Evolutionary conservation across 2,113 vertebrate genomes (phyloP).

Genomic region (Dipodomys spectabilis): DNA sequence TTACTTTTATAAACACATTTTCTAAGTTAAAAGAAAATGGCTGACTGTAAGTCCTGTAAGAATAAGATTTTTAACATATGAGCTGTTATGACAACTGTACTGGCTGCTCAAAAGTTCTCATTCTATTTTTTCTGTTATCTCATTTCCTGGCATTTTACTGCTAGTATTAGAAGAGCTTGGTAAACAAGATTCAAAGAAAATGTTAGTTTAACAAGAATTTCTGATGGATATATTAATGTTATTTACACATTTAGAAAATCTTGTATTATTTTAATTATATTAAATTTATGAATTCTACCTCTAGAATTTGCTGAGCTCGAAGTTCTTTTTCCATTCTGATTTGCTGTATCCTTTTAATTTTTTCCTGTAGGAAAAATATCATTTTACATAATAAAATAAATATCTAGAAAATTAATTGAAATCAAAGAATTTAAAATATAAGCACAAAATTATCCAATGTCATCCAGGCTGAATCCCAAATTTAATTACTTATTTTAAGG

Average conservation of each 20-base stretch:
- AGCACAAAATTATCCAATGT: constrained; percentile 1
- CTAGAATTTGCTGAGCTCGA: constrained; percentile 97
- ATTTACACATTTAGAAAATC: background rate
- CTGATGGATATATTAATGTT: constrained; percentile 46
- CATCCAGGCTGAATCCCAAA: background rate
- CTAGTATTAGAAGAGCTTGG: background rate
- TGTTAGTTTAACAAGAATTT: constrained; percentile 76
- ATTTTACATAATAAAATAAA: constrained; percentile 59
- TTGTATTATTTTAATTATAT: constrained; percentile 41
- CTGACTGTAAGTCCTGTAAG: background rate
- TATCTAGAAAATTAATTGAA: constrained; percentile 36
- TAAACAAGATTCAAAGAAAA: constrained; percentile 8
- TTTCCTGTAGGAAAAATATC: constrained; percentile 90
- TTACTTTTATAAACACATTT: constrained; percentile 18
- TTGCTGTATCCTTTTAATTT: constrained; percentile 97
- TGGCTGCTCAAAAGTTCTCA: background rate
- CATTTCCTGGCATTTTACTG: background rate
- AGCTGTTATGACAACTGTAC: background rate
- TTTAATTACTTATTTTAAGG: background rate
- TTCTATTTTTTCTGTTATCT: background rate
- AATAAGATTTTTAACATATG: background rate
- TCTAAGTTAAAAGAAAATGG: constrained; percentile 59
- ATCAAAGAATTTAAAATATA: constrained; percentile 31
- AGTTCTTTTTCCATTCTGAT: constrained; percentile 97
- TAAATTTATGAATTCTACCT: constrained; percentile 88